These are phyloP conservation scores for Platypus cylindrus DNA, from an alignment of 2,888 invertebrate species.

Conservation along the genomic window DNA sequence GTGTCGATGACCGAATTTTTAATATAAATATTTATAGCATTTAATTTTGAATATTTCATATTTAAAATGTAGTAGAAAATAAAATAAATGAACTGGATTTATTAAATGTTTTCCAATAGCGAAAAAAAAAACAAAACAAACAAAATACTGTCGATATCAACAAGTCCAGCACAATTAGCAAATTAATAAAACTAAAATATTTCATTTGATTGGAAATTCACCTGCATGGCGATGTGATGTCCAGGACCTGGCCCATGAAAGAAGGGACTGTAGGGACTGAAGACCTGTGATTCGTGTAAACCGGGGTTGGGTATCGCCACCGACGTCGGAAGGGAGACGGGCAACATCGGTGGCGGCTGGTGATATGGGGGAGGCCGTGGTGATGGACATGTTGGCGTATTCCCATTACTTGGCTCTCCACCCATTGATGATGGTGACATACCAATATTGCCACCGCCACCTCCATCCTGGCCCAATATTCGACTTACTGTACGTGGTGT, in stretches of 20 bases:
- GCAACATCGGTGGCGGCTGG: conserved; percentile 69
- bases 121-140: too few species aligned
- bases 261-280: conserved; percentile 84
- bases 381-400: conserved; percentile 43
- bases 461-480: conserved; percentile 65
- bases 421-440: conserved; percentile 43
- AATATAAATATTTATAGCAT: conserved; percentile 10
- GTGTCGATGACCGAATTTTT: conserved; percentile 4
- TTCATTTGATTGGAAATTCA: too few species aligned
- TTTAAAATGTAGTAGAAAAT: conserved; percentile 2
- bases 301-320: conserved; percentile 95
- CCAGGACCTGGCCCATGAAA: conserved; percentile 49
- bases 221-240: conserved; percentile 38
- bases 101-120: too few species aligned
- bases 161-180: too few species aligned
- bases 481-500: conserved; percentile 83
- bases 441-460: conserved; percentile 54
- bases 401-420: conserved; percentile 35
- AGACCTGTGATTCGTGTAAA: conserved; percentile 87
- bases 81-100: conserved; percentile 5
- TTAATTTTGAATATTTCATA: conserved; percentile 3
- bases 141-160: too few species aligned
- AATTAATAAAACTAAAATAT: too few species aligned
- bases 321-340: conserved; percentile 81
- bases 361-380: conserved; percentile 47